phyloP scores from a whole-genome alignment of 2,888 invertebrate species.

The Chaetoderma sp. region DNA sequence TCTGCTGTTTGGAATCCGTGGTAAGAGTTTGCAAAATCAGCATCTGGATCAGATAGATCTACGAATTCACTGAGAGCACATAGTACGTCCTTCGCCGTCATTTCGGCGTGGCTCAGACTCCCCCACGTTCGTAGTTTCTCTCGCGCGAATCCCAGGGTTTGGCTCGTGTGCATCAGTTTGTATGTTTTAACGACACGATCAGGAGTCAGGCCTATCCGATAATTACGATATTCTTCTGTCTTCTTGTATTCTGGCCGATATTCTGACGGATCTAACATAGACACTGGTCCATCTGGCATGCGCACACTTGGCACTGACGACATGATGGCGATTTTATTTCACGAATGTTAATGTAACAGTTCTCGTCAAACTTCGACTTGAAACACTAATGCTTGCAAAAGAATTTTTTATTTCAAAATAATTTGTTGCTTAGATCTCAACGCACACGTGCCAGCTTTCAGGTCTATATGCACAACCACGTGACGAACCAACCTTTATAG shows the following conservation, averaged over 20 bases:
- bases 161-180: slow-evolving; percentile 86
- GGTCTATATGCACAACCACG: too few relatives aligned
- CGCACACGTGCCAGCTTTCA: too few relatives aligned
- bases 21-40: slow-evolving; percentile 90
- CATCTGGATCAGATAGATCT: slow-evolving; percentile 97
- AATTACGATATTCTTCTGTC: slow-evolving; percentile 82
- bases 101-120: slow-evolving; percentile 85
- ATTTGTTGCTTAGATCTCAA: too few relatives aligned
- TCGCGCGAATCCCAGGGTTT: slow-evolving; percentile 69
- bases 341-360: too few relatives aligned
- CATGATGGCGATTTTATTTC: too few relatives aligned
- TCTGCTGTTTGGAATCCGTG: slow-evolving; percentile 98
- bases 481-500: too few relatives aligned
- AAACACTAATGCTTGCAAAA: too few relatives aligned
- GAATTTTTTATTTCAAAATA: too few relatives aligned
- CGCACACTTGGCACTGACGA: too few relatives aligned
- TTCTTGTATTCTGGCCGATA: slow-evolving; percentile 60
- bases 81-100: slow-evolving; percentile 87
- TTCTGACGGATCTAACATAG: slow-evolving; percentile 57
- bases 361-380: too few relatives aligned
- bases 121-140: slow-evolving; percentile 79
- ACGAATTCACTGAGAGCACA: slow-evolving; percentile 86
- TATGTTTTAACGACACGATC: slow-evolving; percentile 85
- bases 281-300: too few relatives aligned
- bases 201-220: slow-evolving; percentile 75